Evolutionary conservation across 2,113 vertebrate species (phyloP).

Genomic region (Actenoides lindsayi): DNA sequence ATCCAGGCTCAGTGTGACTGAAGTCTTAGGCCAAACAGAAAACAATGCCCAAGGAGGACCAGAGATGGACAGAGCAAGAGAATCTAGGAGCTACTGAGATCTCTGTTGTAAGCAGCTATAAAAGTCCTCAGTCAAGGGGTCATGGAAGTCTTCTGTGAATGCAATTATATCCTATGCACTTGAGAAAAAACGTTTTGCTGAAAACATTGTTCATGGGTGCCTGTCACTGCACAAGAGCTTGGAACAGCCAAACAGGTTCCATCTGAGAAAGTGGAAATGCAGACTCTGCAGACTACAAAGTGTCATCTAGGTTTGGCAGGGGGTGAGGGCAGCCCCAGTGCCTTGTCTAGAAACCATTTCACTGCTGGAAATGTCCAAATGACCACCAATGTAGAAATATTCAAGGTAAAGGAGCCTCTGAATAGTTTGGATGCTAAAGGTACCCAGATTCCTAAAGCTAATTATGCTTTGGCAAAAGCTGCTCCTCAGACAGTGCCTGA

Average conservation of each 20-base stretch:
- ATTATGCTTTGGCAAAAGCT: background rate
- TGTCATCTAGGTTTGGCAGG: background rate
- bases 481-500: background rate
- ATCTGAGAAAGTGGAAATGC: background rate
- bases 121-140: background rate
- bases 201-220: background rate
- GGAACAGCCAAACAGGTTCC: background rate
- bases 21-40: constrained; percentile 54
- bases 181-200: background rate
- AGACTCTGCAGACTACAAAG: background rate
- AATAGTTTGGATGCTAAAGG: background rate
- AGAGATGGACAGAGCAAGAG: background rate
- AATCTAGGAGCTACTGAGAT: constrained; percentile 45
- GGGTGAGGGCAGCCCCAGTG: background rate
- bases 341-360: background rate
- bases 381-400: background rate
- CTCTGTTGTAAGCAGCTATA: constrained; percentile 1
- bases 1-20: constrained; percentile 60
- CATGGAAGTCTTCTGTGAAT: background rate
- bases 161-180: background rate
- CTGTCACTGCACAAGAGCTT: background rate
- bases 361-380: background rate
- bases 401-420: background rate
- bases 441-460: background rate
- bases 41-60: background rate